Percentiles rank a stretch among this genome's conserved stretches.
phyloP scores from a whole-genome alignment of 2,797 vertebrate genomes.

The Scyliorhinus canicula region DNA sequence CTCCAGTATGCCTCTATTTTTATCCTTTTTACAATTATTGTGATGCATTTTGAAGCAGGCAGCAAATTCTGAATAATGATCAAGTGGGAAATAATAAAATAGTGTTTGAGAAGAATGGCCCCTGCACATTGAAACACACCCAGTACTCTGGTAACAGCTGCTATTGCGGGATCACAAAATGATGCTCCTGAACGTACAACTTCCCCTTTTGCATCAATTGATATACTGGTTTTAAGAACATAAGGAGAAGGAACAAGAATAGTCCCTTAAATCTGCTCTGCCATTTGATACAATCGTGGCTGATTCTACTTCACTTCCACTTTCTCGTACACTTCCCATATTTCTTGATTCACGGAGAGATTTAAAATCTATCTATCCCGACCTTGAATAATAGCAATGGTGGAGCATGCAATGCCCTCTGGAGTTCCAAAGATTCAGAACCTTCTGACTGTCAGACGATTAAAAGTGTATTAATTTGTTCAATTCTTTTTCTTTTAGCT shows the following conservation, averaged over 20 bases:
- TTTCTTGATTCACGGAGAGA: background rate
- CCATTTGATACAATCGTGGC: background rate
- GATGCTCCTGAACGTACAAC: background rate
- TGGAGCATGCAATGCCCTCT: too few relatives aligned
- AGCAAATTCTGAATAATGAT: too few relatives aligned
- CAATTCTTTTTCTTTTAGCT: constrained; percentile 58
- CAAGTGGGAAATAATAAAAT: too few relatives aligned
- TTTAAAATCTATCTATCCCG: background rate
- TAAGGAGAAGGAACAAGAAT: background rate
- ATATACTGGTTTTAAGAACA: background rate
- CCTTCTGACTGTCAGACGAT: background rate
- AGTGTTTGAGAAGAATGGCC: too few relatives aligned
- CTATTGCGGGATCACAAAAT: too few relatives aligned
- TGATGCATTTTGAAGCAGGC: background rate
- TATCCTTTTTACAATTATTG: background rate
- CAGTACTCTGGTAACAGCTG: background rate
- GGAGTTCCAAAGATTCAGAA: background rate
- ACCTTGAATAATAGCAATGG: background rate
- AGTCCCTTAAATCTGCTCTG: background rate
- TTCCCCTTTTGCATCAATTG: background rate
- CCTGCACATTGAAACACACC: too few relatives aligned
- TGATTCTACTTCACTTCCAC: background rate
- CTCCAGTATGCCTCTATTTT: background rate
- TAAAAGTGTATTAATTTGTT: background rate
- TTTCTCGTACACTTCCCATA: background rate